Evolutionary conservation across 2,888 invertebrate species (phyloP).

Genomic region (Lissonota sp.): DNA sequence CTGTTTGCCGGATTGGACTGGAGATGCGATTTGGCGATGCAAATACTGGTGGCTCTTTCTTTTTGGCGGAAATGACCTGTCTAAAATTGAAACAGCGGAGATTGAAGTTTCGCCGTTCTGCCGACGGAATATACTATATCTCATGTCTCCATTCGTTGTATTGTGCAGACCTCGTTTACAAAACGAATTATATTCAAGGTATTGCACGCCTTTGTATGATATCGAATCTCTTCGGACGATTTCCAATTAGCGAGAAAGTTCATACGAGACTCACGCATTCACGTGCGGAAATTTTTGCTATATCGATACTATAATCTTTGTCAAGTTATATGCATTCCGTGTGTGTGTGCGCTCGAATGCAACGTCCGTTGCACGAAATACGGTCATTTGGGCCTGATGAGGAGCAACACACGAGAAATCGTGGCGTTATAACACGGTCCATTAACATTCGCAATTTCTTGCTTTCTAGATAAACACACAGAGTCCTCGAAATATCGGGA

Average conservation of each 20-base stretch:
- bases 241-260: constrained; percentile 32
- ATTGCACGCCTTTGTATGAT: neutral
- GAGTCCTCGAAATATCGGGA: constrained; percentile 46
- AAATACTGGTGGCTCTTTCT: constrained; percentile 19
- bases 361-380: constrained; percentile 36
- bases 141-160: constrained; percentile 10
- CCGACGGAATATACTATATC: neutral
- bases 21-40: constrained; percentile 4
- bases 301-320: too few relatives aligned
- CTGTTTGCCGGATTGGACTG: constrained; percentile 7
- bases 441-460: constrained; percentile 50
- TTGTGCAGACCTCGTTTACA: constrained; percentile 33
- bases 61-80: constrained; percentile 5
- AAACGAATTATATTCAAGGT: constrained; percentile 32
- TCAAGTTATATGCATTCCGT: neutral
- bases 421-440: constrained; percentile 25
- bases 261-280: too few relatives aligned
- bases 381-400: constrained; percentile 36
- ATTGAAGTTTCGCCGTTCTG: constrained; percentile 2
- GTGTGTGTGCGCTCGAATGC: constrained; percentile 1
- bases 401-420: neutral
- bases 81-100: constrained; percentile 30
- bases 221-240: constrained; percentile 7
- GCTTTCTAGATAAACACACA: constrained; percentile 62
- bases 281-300: too few relatives aligned